Conservation (phyloP, 1,140 invertebrate genomes). For the Brachionus paranguensis region DNA sequence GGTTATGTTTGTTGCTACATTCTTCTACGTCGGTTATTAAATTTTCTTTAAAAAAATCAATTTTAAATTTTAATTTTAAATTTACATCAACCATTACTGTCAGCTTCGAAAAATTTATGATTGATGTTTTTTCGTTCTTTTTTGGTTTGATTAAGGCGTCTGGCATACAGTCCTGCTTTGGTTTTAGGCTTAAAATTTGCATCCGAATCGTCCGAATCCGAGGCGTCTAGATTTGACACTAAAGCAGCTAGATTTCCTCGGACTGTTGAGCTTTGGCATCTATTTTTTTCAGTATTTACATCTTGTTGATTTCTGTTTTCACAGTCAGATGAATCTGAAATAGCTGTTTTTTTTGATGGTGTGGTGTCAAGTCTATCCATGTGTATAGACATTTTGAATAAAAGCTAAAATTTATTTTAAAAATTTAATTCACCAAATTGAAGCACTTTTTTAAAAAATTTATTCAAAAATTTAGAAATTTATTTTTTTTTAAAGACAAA, state of each 20-base stretch:
- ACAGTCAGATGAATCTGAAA: background rate
- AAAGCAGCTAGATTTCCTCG: background rate
- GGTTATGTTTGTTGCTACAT: background rate
- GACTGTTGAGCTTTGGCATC: background rate
- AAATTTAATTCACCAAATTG: background rate
- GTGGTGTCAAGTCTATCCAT: background rate
- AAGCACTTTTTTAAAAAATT: background rate
- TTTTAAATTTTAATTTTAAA: background rate
- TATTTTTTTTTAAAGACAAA: background rate
- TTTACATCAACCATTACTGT: background rate
- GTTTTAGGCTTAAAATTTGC: background rate
- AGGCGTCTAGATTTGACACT: background rate
- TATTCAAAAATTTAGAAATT: background rate
- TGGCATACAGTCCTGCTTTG: background rate
- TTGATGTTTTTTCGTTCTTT: slow-evolving; percentile 16
- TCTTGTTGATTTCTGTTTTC: background rate
- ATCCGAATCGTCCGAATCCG: background rate
- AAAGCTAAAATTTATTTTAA: background rate
- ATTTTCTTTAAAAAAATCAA: background rate
- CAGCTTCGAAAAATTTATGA: background rate
- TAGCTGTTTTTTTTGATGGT: too few relatives aligned
- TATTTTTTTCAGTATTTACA: background rate
- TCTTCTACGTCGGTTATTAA: background rate
- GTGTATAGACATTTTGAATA: background rate
- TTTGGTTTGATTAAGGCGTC: slow-evolving; percentile 5